phyloP scores from a whole-genome alignment of 2,888 invertebrate species.

The Pseudococcus jackbeardsleyi region DNA sequence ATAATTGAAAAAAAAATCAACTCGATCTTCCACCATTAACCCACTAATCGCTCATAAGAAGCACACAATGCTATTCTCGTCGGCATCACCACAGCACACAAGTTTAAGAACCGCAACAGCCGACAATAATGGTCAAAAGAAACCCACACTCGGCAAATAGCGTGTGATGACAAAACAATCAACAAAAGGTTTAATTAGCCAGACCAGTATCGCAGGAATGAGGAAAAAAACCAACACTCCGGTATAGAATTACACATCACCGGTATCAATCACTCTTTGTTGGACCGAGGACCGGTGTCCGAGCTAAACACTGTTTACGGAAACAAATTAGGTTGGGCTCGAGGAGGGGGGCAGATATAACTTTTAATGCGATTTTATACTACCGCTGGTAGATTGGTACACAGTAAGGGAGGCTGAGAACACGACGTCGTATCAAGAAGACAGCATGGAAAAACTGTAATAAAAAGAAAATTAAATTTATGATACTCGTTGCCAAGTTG shows the following conservation, averaged over 20 bases:
- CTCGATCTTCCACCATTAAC: too few relatives aligned
- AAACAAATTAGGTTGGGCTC: too few relatives aligned
- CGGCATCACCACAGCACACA: too few relatives aligned
- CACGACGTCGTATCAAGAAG: background rate
- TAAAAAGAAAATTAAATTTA: constrained; percentile 60
- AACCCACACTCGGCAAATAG: too few relatives aligned
- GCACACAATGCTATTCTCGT: too few relatives aligned
- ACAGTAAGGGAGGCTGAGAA: background rate
- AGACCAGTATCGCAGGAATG: background rate
- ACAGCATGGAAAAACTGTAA: constrained; percentile 32
- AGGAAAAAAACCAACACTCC: background rate
- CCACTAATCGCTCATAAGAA: too few relatives aligned
- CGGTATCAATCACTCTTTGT: background rate
- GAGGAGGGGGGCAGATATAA: too few relatives aligned
- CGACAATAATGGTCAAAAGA: too few relatives aligned
- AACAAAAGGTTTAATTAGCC: background rate
- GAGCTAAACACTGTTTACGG: background rate
- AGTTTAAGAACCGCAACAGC: too few relatives aligned
- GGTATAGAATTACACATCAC: background rate
- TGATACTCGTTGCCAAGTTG: background rate
- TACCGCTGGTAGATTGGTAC: background rate
- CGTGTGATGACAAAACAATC: background rate
- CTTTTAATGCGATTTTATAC: background rate
- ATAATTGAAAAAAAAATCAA: too few relatives aligned
- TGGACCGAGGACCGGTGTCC: background rate